Percentiles rank a stretch among this genome's conserved stretches.
Conservation (phyloP, 2,113 vertebrate species). For the Psilopogon haemacephalus region DNA sequence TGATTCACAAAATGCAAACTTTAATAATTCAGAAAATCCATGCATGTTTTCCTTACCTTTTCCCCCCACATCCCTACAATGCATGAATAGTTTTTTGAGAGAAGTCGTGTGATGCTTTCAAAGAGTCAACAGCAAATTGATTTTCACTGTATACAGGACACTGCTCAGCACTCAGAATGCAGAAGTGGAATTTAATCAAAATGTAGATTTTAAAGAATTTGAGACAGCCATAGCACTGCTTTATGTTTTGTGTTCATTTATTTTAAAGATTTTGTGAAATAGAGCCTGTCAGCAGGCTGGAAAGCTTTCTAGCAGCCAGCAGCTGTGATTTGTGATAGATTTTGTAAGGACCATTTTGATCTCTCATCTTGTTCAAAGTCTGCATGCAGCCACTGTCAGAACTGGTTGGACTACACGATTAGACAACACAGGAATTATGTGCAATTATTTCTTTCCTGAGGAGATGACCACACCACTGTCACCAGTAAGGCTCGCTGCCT, state of each 20-base stretch:
- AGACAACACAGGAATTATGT: neutral
- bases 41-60: neutral
- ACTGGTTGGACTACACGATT: neutral
- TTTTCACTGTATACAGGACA: neutral
- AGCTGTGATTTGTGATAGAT: neutral
- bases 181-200: neutral
- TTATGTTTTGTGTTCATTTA: neutral
- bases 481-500: neutral
- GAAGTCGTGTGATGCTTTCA: neutral
- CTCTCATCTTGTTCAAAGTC: neutral
- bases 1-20: neutral
- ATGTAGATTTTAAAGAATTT: neutral
- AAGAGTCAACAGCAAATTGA: neutral
- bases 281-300: neutral
- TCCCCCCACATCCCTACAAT: neutral
- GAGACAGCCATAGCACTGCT: neutral
- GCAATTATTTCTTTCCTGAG: neutral
- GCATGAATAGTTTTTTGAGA: neutral
- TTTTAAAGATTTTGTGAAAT: neutral
- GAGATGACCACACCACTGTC: neutral
- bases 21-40: neutral
- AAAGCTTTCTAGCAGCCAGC: neutral
- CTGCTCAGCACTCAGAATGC: neutral
- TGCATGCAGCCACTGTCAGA: fast-evolving
- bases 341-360: neutral